Conservation (phyloP, 1,140 invertebrate species). For the Lycorma delicatula region DNA sequence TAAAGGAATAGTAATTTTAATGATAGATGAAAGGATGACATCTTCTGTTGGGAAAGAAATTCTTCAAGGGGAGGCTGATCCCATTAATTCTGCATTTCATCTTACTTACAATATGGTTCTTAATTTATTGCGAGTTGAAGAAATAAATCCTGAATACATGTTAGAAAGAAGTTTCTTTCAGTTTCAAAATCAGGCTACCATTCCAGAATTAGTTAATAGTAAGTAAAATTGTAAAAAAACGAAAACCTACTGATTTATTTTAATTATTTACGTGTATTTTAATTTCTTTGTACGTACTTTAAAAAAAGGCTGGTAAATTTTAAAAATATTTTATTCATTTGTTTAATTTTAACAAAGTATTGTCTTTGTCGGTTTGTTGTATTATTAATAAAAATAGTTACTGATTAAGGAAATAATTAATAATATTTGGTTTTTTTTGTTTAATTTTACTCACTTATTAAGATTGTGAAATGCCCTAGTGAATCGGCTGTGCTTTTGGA, state of each 20-base stretch:
- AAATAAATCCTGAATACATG: conserved; percentile 99
- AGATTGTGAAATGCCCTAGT: too few species aligned
- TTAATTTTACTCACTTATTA: too few species aligned
- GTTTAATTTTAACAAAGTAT: too few species aligned
- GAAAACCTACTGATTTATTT: neutral
- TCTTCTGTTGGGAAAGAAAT: conserved; percentile 75
- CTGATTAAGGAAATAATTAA: too few species aligned
- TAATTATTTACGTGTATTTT: too few species aligned
- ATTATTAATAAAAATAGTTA: too few species aligned
- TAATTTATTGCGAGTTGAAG: conserved; percentile 92
- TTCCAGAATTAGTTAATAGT: conserved; percentile 84
- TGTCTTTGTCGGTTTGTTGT: too few species aligned
- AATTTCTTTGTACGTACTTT: too few species aligned
- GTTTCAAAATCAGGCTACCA: conserved; percentile 95
- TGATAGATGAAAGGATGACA: conserved; percentile 96
- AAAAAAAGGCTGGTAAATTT: too few species aligned
- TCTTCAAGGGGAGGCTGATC: conserved; percentile 88
- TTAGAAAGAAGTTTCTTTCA: conserved; percentile 97
- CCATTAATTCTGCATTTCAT: conserved; percentile 98
- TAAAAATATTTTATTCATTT: too few species aligned
- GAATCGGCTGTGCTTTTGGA: too few species aligned
- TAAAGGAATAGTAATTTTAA: conserved; percentile 96
- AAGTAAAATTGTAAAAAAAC: conserved; percentile 35
- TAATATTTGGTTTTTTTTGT: too few species aligned
- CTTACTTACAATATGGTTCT: conserved; percentile 99